Evolutionary conservation across 1,140 invertebrate genomes (phyloP).

Genomic region (Zaprionus inermis): DNA sequence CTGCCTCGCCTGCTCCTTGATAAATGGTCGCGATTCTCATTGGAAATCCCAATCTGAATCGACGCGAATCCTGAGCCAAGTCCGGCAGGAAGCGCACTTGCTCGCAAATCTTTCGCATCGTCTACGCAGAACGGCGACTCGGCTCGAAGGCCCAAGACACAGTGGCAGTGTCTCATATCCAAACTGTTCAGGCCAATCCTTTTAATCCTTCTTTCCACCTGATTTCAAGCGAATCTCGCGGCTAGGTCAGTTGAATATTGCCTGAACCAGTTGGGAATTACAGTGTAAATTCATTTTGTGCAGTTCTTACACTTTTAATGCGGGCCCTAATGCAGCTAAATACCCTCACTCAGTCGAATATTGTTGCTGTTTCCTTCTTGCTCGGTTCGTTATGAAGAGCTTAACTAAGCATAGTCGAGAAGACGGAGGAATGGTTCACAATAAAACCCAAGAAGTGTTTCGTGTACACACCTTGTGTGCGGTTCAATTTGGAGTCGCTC

Average conservation of each 20-base stretch:
- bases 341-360: no score
- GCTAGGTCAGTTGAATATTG: neutral
- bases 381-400: neutral
- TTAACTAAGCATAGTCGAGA: neutral
- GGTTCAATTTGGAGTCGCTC: neutral
- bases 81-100: neutral
- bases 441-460: neutral
- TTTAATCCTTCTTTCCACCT: neutral
- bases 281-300: no score
- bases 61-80: neutral
- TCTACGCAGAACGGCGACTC: neutral
- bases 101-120: neutral
- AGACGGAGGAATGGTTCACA: no score
- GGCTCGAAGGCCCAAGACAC: neutral
- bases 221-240: neutral
- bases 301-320: no score
- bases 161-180: no score
- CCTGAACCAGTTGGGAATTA: neutral
- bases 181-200: neutral
- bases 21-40: neutral
- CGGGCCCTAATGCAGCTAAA: no score
- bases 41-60: conserved; percentile 4
- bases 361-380: neutral
- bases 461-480: neutral
- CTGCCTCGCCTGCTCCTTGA: neutral